phyloP scores from a whole-genome alignment of 2,797 vertebrate species.

The Petrocephalus schoutedeni region DNA sequence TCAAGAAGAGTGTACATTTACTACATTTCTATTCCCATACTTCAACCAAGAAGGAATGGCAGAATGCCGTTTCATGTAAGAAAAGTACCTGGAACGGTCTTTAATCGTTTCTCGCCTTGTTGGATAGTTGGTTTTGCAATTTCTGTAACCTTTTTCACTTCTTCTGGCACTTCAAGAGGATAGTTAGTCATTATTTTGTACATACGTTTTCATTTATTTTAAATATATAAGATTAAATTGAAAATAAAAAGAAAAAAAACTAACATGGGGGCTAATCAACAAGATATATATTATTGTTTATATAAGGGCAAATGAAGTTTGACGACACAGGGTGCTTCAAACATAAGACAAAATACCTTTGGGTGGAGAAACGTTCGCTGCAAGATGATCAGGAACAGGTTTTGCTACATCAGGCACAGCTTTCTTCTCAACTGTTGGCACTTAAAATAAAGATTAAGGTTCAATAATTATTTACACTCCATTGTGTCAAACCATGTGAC shows the following conservation, averaged over 20 bases:
- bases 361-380: constrained; percentile 59
- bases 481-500: background rate
- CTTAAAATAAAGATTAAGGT: constrained; percentile 35
- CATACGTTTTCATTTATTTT: background rate
- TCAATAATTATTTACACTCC: background rate
- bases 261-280: background rate
- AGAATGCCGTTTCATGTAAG: no score
- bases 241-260: background rate
- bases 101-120: background rate
- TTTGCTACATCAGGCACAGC: constrained; percentile 12
- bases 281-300: background rate
- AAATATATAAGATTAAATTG: background rate
- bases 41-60: no score
- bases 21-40: no score
- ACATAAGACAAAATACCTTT: constrained; percentile 65
- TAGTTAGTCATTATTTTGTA: background rate
- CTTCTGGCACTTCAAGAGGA: background rate
- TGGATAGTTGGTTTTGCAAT: background rate
- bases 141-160: background rate
- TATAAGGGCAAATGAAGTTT: background rate
- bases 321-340: background rate
- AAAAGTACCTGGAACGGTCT: no score
- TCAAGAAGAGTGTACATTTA: no score
- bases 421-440: constrained; percentile 48
- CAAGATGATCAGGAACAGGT: constrained; percentile 47